Evolutionary conservation across 2,797 vertebrate genomes (phyloP).

Genomic region (Epinephelus coioides): DNA sequence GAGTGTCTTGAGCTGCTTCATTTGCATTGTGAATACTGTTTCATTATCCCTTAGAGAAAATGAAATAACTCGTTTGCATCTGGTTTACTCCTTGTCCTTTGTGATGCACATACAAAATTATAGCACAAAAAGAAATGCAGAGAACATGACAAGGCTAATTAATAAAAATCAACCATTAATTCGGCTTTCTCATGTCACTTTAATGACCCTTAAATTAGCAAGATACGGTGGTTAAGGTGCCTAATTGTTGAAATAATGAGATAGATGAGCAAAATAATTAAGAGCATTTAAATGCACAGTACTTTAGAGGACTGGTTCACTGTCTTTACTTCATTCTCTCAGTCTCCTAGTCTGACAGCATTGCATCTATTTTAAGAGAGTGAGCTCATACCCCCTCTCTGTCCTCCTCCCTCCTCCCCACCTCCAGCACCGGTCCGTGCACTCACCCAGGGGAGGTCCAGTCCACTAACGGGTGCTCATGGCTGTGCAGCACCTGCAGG

Average conservation of each 20-base stretch:
- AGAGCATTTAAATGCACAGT: conserved; percentile 12
- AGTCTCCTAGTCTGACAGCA: conserved; percentile 78
- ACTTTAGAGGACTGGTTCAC: conserved; percentile 18
- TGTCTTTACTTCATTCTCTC: conserved; percentile 57
- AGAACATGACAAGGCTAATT: neutral
- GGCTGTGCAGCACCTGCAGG: conserved; percentile 68
- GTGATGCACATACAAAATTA: neutral
- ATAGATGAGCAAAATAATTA: conserved; percentile 9
- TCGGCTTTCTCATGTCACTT: neutral
- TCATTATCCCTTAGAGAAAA: neutral
- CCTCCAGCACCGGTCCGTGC: conserved; percentile 63
- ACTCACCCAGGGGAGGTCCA: conserved; percentile 72
- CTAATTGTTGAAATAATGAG: conserved; percentile 8
- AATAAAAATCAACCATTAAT: conserved; percentile 19
- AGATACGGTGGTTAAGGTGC: neutral
- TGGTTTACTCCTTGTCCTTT: neutral
- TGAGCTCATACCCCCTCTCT: conserved; percentile 78
- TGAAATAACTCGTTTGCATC: neutral
- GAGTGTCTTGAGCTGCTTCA: neutral
- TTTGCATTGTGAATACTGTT: neutral
- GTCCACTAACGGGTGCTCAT: conserved; percentile 72
- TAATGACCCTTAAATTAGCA: neutral
- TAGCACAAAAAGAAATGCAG: neutral
- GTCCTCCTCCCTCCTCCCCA: conserved; percentile 57
- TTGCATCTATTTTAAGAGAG: conserved; percentile 76